Percentiles rank a stretch among this genome's conserved stretches.
phyloP scores from a whole-genome alignment of 1,140 invertebrate species.

The Dufourea novaeangliae region DNA sequence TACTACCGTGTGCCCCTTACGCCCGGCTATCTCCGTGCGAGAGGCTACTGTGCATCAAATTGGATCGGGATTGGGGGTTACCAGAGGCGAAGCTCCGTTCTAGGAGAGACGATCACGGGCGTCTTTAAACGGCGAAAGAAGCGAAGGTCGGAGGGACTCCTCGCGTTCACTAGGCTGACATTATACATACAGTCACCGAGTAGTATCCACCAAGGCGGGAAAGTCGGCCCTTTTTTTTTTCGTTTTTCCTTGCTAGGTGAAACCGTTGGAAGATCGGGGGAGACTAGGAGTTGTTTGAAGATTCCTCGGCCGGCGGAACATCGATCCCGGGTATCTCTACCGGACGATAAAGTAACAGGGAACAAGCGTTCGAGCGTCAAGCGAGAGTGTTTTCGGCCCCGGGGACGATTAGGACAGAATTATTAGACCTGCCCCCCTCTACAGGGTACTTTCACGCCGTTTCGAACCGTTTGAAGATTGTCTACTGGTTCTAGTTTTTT shows the following conservation, averaged over 20 bases:
- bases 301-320: not conserved
- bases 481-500: too few species aligned
- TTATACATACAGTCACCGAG: too few species aligned
- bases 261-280: not conserved
- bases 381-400: not conserved
- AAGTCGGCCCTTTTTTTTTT: not conserved
- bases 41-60: constrained; percentile 78
- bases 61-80: constrained; percentile 71
- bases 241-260: constrained; percentile 19
- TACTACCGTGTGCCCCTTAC: constrained; percentile 67
- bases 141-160: too few species aligned
- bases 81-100: not conserved
- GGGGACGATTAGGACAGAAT: not conserved
- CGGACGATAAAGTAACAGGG: constrained; percentile 6
- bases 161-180: too few species aligned
- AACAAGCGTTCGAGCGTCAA: constrained; percentile 14
- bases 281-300: not conserved
- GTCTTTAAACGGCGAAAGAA: too few species aligned
- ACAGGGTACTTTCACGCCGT: not conserved
- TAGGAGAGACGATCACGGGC: constrained; percentile 17
- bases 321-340: not conserved
- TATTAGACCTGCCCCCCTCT: not conserved
- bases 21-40: constrained; percentile 58
- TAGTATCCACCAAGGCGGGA: not conserved
- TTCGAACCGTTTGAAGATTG: not conserved